Evolutionary conservation across 2,797 vertebrate genomes (phyloP).

Genomic region (Geotrypetes seraphini): DNA sequence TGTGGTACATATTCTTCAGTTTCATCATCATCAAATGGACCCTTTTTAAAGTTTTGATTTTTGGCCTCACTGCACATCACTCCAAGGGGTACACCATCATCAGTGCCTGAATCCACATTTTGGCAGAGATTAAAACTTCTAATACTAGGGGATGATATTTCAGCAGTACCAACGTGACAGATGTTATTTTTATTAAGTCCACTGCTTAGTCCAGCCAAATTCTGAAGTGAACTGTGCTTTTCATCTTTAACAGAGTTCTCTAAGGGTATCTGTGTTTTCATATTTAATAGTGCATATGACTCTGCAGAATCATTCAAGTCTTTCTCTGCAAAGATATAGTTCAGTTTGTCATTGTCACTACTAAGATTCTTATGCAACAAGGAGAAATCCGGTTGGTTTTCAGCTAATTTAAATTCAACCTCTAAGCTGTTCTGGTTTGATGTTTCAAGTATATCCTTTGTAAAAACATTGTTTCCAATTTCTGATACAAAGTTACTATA

Average conservation of each 20-base stretch:
- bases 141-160: slow-evolving; percentile 47
- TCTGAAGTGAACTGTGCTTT: slow-evolving; percentile 26
- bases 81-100: slow-evolving; percentile 43
- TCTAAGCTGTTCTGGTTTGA: slow-evolving; percentile 39
- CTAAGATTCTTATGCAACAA: slow-evolving; percentile 36
- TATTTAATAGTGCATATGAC: no score
- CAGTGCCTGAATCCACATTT: slow-evolving; percentile 22
- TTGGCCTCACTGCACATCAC: slow-evolving; percentile 56
- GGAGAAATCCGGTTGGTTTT: slow-evolving; percentile 17
- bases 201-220: slow-evolving; percentile 29
- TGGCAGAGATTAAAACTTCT: slow-evolving; percentile 31
- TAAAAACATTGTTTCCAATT: slow-evolving; percentile 32
- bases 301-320: slow-evolving; percentile 18
- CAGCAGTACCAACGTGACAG: slow-evolving; percentile 34
- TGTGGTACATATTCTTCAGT: slow-evolving; percentile 3
- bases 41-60: slow-evolving; percentile 44
- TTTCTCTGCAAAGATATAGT: slow-evolving; percentile 23
- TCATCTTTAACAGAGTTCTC: slow-evolving; percentile 49
- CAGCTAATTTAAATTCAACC: slow-evolving; percentile 37
- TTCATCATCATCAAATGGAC: slow-evolving; percentile 30
- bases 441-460: slow-evolving; percentile 47
- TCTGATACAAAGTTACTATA: slow-evolving; percentile 34
- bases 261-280: slow-evolving; percentile 53
- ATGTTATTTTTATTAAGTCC: slow-evolving; percentile 40
- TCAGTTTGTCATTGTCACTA: slow-evolving; percentile 40